Evolutionary conservation across 2,113 vertebrate species (phyloP).

Genomic region (Alosa alosa): DNA sequence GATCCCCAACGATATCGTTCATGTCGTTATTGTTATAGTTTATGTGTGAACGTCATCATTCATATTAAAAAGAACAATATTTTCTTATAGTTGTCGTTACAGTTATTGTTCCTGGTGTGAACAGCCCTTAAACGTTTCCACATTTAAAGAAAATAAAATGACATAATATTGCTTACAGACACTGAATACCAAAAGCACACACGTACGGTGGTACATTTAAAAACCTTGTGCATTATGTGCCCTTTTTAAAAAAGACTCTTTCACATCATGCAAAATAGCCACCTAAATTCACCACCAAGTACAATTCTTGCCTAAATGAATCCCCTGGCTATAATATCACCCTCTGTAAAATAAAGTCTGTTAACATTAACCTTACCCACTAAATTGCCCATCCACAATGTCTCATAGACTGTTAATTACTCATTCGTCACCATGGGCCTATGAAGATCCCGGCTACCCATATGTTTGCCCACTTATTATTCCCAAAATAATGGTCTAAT

Average conservation of each 20-base stretch:
- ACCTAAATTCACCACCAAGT: background rate
- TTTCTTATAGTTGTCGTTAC: too few relatives aligned
- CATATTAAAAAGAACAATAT: too few relatives aligned
- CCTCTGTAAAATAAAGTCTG: background rate
- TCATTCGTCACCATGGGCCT: background rate
- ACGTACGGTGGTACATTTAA: background rate
- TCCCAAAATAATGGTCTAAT: background rate
- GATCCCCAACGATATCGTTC: too few relatives aligned
- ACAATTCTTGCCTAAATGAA: background rate
- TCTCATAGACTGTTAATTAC: slow-evolving; percentile 4
- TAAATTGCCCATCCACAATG: background rate
- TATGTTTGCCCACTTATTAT: slow-evolving; percentile 10
- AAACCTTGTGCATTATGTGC: background rate
- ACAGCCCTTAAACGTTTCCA: too few relatives aligned
- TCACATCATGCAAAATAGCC: background rate
- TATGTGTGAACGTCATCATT: too few relatives aligned
- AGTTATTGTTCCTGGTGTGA: too few relatives aligned
- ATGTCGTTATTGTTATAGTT: too few relatives aligned
- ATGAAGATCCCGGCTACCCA: background rate
- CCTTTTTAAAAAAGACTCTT: background rate
- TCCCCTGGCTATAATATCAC: background rate
- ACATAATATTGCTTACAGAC: background rate
- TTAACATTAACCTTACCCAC: slow-evolving; percentile 1
- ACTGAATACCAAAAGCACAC: background rate
- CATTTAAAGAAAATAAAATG: background rate